These are phyloP conservation scores for Melikaiella ostensackeni DNA, from an alignment of 2,888 invertebrate genomes.

Conservation along the genomic window DNA sequence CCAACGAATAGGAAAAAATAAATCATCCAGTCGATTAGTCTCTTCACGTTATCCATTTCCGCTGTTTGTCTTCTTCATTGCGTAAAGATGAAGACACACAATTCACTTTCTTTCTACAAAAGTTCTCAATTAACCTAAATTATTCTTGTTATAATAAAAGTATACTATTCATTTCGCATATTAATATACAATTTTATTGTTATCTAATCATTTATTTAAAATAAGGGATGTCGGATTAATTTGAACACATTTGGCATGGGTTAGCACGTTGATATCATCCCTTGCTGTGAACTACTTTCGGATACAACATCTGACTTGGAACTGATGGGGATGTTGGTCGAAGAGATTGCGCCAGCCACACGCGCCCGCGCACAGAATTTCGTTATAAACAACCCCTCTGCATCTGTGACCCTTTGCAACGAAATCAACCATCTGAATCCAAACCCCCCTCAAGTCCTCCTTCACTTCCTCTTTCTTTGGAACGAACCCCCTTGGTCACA, in stretches of 20 bases:
- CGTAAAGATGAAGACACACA: background rate
- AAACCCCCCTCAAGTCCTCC: background rate
- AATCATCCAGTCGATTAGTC: background rate
- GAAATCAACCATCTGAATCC: background rate
- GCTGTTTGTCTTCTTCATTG: background rate
- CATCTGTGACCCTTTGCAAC: background rate
- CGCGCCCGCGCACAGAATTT: background rate
- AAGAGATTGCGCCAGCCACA: background rate
- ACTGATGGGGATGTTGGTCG: slow-evolving; percentile 11
- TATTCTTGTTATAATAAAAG: too few relatives aligned
- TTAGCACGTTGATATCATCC: background rate
- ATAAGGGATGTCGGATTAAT: background rate
- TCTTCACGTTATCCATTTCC: background rate
- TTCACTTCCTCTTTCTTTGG: background rate
- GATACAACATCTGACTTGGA: slow-evolving; percentile 4
- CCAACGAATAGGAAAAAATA: background rate
- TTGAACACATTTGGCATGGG: background rate
- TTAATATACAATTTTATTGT: background rate
- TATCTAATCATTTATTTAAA: background rate
- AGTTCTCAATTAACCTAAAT: background rate
- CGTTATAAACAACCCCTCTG: background rate
- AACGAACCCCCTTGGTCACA: background rate
- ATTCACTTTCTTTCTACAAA: background rate
- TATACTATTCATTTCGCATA: background rate
- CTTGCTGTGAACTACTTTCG: background rate